Percentiles rank a stretch among this genome's conserved stretches.
Conservation (phyloP, 2,797 vertebrate species). For the Aphelocoma californica region DNA sequence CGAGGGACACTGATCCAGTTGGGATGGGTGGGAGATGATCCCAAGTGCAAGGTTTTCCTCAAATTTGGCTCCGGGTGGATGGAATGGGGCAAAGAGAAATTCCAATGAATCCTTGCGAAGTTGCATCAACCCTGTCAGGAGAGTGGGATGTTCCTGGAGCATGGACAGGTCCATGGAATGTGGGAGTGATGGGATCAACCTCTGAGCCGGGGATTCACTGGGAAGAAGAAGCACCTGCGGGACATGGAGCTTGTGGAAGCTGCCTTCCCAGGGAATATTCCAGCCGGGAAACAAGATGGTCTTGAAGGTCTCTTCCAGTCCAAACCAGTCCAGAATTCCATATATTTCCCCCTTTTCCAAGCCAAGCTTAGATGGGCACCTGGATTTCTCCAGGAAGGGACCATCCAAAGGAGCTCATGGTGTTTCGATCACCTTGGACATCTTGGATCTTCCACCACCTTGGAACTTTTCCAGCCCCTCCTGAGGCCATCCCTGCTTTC, state of each 20-base stretch:
- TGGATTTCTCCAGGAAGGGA: background rate
- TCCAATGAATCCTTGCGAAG: background rate
- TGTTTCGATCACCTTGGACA: background rate
- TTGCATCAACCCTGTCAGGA: too few relatives aligned
- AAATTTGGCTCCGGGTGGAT: fast-evolving
- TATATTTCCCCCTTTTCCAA: background rate
- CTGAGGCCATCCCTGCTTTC: background rate
- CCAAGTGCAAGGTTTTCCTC: background rate
- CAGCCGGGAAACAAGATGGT: fast-evolving
- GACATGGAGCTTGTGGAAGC: fast-evolving
- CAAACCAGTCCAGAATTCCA: background rate
- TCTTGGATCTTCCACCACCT: background rate
- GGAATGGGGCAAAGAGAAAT: background rate
- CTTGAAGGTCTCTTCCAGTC: background rate
- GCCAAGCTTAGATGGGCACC: too few relatives aligned
- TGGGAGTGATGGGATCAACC: background rate
- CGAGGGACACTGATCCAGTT: fast-evolving
- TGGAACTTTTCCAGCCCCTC: background rate
- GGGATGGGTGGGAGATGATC: background rate
- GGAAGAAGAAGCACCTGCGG: background rate
- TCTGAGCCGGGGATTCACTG: background rate
- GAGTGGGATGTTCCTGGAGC: fast-evolving
- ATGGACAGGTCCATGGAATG: background rate
- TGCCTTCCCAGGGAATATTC: background rate
- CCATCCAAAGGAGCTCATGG: fast-evolving